These are phyloP conservation scores for Hippolais icterina DNA, from an alignment of 2,113 vertebrate genomes.

Conservation along the genomic window DNA sequence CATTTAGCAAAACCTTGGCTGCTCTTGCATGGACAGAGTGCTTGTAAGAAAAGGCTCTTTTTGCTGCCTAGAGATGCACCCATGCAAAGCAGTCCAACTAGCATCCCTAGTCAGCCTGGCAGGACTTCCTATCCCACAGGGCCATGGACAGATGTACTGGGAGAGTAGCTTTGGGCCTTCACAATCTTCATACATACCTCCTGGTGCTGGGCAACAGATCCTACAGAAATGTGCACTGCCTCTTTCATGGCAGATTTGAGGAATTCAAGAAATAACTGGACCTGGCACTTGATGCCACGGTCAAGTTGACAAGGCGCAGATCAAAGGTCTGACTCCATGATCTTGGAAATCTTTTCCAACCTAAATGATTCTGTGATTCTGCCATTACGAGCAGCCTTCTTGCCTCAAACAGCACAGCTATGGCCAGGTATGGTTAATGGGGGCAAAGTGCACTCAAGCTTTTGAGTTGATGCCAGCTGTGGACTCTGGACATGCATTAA, in stretches of 20 bases:
- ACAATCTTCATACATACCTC: not conserved
- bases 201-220: not conserved
- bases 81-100: not conserved
- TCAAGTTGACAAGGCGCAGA: not conserved
- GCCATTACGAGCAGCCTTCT: not conserved
- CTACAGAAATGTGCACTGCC: not conserved
- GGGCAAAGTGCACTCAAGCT: not conserved
- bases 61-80: not conserved
- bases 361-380: not conserved
- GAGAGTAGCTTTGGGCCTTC: not conserved
- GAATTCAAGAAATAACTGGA: not conserved
- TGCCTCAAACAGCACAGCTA: not conserved
- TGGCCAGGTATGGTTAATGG: not conserved
- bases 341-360: not conserved
- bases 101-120: not conserved
- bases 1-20: slow-evolving; percentile 8
- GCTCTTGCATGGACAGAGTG: not conserved
- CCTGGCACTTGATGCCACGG: too few species aligned
- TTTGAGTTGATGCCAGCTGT: not conserved
- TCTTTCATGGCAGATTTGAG: not conserved
- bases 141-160: not conserved
- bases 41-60: not conserved
- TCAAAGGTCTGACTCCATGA: not conserved
- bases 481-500: not conserved
- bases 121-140: not conserved